Evolutionary conservation across 2,888 invertebrate species (phyloP), one percentile per base, ranked within the genome.

Genomic region (Palloptera scutellata): DNA sequence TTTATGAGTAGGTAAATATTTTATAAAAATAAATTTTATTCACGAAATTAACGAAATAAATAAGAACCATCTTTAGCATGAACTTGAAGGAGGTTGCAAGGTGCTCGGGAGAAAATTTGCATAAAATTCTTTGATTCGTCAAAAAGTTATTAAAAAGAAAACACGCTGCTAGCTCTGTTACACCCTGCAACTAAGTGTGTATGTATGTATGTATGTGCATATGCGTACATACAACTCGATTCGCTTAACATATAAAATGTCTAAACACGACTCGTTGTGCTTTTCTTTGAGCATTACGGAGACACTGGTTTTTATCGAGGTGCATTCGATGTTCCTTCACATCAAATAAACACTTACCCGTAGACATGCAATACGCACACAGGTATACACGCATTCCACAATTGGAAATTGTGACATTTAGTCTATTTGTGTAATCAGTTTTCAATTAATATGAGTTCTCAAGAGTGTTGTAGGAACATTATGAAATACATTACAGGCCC

Each of bases 381-480:
- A n/a, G n/a, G n/a, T n/a, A n/a, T n/a, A n/a, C n/a, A 76, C 75
- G 74, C 77, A 79, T 79, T 74, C 79, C 79, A 76, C 78, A 79
- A 78, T 77, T 79, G 78, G 78, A 79, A 79, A 79, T 79, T 79
- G 79, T 79, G 79, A 79, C 79, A 79, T 79, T 79, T 79, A 78
- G 79, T 77, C 75, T 77, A 77, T 79, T 75, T 79, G 79, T 79
- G 78, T 78, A 77, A 77, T 30, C 77, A 75, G 74, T 79, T 79
- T 79, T 77, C 79, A 80, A 79, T 80, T 80, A 80, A 79, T 79
- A 80, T 79, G 80, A 79, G 79, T 78, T 80, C 80, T 77, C 79
- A 79, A 75, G 80, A 77, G 67, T 67, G 62, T 68, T 64, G 68
- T 70, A 63, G 62, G 42, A 62, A 70, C 64, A 64, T 62, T 42